Percentiles rank a stretch among this genome's conserved stretches.
phyloP scores from a whole-genome alignment of 1,140 invertebrate genomes.

The Venturia canescens region DNA sequence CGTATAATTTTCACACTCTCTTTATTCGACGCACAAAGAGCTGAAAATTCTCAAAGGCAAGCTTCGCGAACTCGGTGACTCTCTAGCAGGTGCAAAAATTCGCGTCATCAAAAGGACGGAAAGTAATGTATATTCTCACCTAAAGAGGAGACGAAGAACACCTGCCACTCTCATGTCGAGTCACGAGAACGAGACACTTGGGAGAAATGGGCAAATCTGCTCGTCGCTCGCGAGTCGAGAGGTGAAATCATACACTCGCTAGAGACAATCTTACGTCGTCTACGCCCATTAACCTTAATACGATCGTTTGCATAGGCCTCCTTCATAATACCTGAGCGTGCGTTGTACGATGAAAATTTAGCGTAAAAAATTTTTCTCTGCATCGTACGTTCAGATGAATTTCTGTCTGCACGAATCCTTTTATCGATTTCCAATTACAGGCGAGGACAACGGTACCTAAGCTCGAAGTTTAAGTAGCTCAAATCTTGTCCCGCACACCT shows the following conservation, averaged over 20 bases:
- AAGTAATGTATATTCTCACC: slow-evolving; percentile 26
- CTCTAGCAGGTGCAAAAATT: slow-evolving; percentile 7
- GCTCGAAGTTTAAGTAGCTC: too few relatives aligned
- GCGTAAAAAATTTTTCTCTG: neutral
- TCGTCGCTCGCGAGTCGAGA: slow-evolving; percentile 5
- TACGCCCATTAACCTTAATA: slow-evolving; percentile 50
- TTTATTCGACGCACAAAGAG: neutral
- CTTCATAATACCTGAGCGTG: slow-evolving; percentile 16
- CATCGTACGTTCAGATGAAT: neutral
- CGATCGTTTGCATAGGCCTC: slow-evolving; percentile 41
- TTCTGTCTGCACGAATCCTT: neutral
- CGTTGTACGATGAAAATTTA: neutral
- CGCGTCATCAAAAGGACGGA: slow-evolving; percentile 15
- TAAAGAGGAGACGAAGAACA: slow-evolving; percentile 13
- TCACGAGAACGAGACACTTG: slow-evolving; percentile 10
- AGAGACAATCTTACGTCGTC: neutral
- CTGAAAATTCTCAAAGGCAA: neutral
- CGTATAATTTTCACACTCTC: neutral
- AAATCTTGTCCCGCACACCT: too few relatives aligned
- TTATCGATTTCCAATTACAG: neutral
- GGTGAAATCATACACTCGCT: slow-evolving; percentile 25
- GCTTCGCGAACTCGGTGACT: neutral
- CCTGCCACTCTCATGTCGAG: slow-evolving; percentile 32
- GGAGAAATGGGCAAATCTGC: slow-evolving; percentile 26
- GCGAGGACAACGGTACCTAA: too few relatives aligned